Conservation (phyloP, 2,888 invertebrate genomes). For the Leptopilina drosophilae region DNA sequence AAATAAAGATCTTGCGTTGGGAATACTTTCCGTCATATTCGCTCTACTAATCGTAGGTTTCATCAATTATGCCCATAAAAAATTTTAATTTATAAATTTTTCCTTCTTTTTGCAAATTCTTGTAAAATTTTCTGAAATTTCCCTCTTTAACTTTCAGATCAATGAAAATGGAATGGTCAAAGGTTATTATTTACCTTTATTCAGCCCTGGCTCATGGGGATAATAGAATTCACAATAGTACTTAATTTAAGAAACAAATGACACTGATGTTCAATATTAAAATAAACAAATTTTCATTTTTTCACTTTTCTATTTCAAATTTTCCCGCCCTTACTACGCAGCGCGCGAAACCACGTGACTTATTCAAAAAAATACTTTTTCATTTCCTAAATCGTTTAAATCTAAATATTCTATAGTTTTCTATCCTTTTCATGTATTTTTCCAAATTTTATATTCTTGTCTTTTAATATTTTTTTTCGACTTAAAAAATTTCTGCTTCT, state of each 20-base stretch:
- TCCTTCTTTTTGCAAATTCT: too few relatives aligned
- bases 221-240: not conserved
- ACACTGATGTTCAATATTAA: not conserved
- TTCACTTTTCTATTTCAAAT: not conserved
- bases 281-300: not conserved
- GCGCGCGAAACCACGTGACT: too few relatives aligned
- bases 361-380: too few relatives aligned
- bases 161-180: not conserved
- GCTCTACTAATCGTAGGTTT: slow-evolving; percentile 6
- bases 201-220: not conserved
- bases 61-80: not conserved
- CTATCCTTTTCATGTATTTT: too few relatives aligned
- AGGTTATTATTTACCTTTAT: not conserved
- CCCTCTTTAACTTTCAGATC: not conserved
- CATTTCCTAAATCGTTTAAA: too few relatives aligned
- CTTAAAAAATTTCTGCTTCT: not conserved
- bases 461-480: not conserved
- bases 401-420: too few relatives aligned
- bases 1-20: not conserved
- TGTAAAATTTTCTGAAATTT: too few relatives aligned
- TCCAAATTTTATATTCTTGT: too few relatives aligned
- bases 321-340: not conserved
- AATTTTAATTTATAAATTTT: not conserved
- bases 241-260: not conserved
- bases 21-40: not conserved